phyloP scores from a whole-genome alignment of 2,888 invertebrate species.

The Orthosia gothica region DNA sequence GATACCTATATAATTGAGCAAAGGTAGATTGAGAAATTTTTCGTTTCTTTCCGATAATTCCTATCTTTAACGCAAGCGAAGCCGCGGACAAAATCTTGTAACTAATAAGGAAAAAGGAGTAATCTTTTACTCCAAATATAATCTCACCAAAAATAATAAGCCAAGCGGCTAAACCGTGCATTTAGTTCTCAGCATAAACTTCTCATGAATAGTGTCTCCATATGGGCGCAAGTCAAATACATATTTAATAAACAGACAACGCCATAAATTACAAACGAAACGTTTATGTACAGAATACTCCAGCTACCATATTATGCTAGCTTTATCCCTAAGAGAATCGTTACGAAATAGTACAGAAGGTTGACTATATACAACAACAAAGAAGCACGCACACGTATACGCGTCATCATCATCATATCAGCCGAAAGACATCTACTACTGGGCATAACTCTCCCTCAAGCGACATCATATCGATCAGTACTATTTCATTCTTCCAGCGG shows the following conservation, averaged over 20 bases:
- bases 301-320: conserved; percentile 37
- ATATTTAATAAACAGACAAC: conserved; percentile 50
- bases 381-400: background rate
- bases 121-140: no score
- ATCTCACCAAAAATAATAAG: background rate
- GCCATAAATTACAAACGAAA: conserved; percentile 47
- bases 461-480: no score
- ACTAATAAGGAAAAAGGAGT: background rate
- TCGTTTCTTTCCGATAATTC: no score
- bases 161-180: background rate
- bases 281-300: conserved; percentile 35
- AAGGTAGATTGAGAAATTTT: no score
- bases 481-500: no score
- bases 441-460: no score
- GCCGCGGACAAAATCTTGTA: background rate
- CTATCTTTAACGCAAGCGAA: background rate
- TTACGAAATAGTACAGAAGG: conserved; percentile 11
- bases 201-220: conserved; percentile 32
- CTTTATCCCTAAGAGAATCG: conserved; percentile 29
- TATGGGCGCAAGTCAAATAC: conserved; percentile 41
- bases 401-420: background rate
- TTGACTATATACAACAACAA: background rate
- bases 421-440: background rate
- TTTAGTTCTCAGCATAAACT: conserved; percentile 29
- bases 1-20: no score